Evolutionary conservation across 37 sponge, comb jelly and placozoan genomes (phyloP).

Genomic region (Corticium candelabrum): DNA sequence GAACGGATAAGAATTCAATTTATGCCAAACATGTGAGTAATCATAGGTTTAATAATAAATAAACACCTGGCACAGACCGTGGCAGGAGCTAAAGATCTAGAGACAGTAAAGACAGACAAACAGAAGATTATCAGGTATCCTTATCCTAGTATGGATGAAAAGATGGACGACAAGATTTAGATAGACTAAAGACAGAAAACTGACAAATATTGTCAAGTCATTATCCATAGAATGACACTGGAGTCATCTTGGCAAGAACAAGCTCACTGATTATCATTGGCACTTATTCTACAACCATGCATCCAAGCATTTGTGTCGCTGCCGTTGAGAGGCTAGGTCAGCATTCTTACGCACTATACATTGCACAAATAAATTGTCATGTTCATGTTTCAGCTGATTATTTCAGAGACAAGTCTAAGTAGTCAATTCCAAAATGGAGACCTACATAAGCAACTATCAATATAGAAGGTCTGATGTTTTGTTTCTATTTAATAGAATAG

Average conservation of each 20-base stretch:
- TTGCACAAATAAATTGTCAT: neutral
- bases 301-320: slow-evolving; percentile 81
- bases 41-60: no score
- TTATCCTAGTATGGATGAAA: no score
- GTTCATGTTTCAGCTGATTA: slow-evolving; percentile 28
- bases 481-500: no score
- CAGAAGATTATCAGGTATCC: no score
- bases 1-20: slow-evolving; percentile 69
- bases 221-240: slow-evolving; percentile 11
- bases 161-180: no score
- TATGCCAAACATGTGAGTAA: slow-evolving; percentile 59
- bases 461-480: no score
- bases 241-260: slow-evolving; percentile 63
- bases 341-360: slow-evolving; percentile 11
- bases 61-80: no score
- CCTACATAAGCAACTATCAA: neutral
- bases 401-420: slow-evolving; percentile 45
- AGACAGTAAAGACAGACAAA: no score
- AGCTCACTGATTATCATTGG: slow-evolving; percentile 49
- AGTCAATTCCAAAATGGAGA: neutral
- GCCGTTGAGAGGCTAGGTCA: slow-evolving; percentile 72
- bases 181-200: no score
- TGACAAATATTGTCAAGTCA: no score
- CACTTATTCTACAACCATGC: slow-evolving; percentile 65
- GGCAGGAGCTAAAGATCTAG: no score